Evolutionary conservation across 2,113 vertebrate genomes (phyloP).

Genomic region (Cygnus buccinator): DNA sequence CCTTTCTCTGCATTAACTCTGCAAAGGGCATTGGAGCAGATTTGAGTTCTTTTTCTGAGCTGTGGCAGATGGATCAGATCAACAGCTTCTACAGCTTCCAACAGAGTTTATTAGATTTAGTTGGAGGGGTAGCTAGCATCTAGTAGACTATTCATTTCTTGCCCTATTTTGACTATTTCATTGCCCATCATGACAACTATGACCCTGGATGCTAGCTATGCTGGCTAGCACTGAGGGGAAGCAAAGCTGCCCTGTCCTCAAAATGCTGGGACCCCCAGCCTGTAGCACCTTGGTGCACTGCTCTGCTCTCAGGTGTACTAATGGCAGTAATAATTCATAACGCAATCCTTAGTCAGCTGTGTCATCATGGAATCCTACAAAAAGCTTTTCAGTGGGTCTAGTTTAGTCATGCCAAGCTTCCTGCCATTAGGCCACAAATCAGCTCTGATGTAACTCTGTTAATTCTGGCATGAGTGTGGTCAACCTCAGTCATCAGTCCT

Average conservation of each 20-base stretch:
- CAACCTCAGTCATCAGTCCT: fast-evolving
- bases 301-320: neutral
- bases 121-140: neutral
- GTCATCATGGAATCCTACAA: neutral
- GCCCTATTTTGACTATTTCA: neutral
- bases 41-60: neutral
- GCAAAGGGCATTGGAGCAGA: neutral
- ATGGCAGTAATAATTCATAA: neutral
- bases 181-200: neutral
- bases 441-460: neutral
- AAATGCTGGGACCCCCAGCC: fast-evolving
- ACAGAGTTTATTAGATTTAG: neutral
- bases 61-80: neutral
- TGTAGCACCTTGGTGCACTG: neutral
- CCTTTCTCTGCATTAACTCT: neutral
- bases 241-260: neutral
- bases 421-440: neutral
- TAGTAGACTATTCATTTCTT: neutral
- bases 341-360: neutral
- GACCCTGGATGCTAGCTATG: too few relatives aligned
- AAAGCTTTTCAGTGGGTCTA: neutral
- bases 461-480: neutral
- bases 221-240: neutral
- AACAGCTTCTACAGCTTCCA: neutral
- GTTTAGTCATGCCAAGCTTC: neutral